Base-by-base conservation (phyloP, 2,888 invertebrate species). In the Agriotes lineatus region DNA sequence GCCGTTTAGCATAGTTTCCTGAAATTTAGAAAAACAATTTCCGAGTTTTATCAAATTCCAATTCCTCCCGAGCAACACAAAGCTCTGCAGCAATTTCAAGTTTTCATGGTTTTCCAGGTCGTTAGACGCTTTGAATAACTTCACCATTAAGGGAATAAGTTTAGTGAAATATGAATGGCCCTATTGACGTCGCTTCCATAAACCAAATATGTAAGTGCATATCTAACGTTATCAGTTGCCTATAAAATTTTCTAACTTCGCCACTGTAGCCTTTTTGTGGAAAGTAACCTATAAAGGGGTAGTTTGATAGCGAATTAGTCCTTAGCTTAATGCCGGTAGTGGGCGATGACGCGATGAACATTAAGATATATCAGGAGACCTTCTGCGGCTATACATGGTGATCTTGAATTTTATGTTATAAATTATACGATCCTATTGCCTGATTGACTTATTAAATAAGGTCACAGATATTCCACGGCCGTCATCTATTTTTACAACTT, bases 91-190 rank as follows among this genome's bases (percentile, higher is more conserved):
- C 65, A 65, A 63, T 68, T 67, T 56, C 61, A 48, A 67, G 67
- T 67, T 68, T 68, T 68, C 68, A 68, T 68, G 68, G 68, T 68
- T 68, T 68, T 68, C 68, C 68, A 68, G 59, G 59, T 68, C 68
- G 68, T 68, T 68, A 68, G 68, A 59, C 68, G 63, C 63, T 68
- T 68, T 68, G 68, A 68, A 68, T 68, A 68, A 68, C 63, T 68
- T 59, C 58, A 68, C 68, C 68, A 68, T 68, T 68, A 68, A 68
- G 68, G 63, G 68, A 68, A 68, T 68, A 68, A 68, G 50, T 68
- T 68, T 62, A 39, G 63, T 68, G 68, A 68, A 68, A 68, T 68
- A 68, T 68, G 68, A 68, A 68, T 68, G 35, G 63, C 19, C 58
- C 67, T 54, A 63, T 68, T 68, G 68, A 68, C 68, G 68, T 68